phyloP scores from a whole-genome alignment of 2,113 vertebrate genomes.

The Turdus rufiventris region DNA sequence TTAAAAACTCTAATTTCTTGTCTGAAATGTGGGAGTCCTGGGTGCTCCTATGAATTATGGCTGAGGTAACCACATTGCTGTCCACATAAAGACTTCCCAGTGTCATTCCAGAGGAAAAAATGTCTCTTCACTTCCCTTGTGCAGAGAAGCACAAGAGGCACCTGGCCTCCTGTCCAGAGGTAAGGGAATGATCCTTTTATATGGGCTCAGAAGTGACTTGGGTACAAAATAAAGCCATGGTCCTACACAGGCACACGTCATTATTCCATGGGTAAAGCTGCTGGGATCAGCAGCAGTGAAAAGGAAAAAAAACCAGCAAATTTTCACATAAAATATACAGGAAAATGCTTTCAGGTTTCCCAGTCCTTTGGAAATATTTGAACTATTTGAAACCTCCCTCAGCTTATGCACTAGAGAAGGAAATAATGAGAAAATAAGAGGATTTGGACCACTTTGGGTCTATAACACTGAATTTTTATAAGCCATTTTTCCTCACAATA shows the following conservation, averaged over 20 bases:
- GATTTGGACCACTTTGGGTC: background rate
- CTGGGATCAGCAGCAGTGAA: background rate
- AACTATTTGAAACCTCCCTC: background rate
- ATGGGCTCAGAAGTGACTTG: background rate
- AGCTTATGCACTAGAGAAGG: background rate
- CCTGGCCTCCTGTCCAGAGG: background rate
- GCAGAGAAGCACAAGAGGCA: background rate
- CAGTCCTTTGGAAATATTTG: fast-evolving
- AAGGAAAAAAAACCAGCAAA: background rate
- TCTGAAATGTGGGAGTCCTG: background rate
- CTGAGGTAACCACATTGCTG: background rate
- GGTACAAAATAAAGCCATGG: background rate
- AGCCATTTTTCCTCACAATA: background rate
- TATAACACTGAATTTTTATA: background rate
- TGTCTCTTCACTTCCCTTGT: background rate
- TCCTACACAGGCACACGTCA: fast-evolving
- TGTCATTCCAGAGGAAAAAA: background rate
- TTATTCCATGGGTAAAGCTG: background rate
- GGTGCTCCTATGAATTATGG: background rate
- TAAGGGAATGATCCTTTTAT: background rate
- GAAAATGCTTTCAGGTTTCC: background rate
- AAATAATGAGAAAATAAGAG: background rate
- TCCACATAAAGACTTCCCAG: background rate
- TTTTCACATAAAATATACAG: background rate
- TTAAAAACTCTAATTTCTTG: background rate